These are phyloP conservation scores for Psilopogon haemacephalus DNA, from an alignment of 2,113 vertebrate genomes.

Conservation along the genomic window DNA sequence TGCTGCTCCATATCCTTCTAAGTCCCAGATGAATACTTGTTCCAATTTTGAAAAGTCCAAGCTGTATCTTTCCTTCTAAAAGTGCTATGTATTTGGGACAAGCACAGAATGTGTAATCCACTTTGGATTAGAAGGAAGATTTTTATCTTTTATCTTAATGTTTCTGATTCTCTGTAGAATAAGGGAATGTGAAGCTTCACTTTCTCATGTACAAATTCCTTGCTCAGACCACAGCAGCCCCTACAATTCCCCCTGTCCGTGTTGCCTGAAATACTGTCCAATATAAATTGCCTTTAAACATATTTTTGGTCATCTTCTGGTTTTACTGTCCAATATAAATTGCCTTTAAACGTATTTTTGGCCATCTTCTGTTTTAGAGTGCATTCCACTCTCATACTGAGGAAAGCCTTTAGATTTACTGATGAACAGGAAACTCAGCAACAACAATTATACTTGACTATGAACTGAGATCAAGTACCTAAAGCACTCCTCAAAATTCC, in stretches of 20 bases:
- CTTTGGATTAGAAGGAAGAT: background rate
- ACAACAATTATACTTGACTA: background rate
- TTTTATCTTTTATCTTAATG: background rate
- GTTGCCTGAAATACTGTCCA: background rate
- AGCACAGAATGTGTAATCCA: slow-evolving; percentile 5
- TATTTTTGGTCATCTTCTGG: background rate
- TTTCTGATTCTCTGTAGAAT: background rate
- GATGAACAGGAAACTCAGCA: background rate
- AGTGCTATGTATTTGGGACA: slow-evolving; percentile 14
- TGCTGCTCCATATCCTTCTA: background rate
- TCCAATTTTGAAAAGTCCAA: slow-evolving; percentile 22
- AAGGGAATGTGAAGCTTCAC: background rate
- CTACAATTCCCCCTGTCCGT: background rate
- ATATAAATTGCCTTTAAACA: background rate
- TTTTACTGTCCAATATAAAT: background rate
- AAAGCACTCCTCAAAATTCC: background rate
- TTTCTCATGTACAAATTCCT: background rate
- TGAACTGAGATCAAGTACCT: background rate
- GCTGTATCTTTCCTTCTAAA: background rate
- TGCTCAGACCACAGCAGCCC: background rate
- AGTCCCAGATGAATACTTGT: slow-evolving; percentile 1
- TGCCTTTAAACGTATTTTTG: background rate
- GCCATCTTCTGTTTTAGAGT: background rate
- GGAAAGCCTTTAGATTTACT: background rate
- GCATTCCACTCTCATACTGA: background rate